Conservation (phyloP, 2,113 vertebrate genomes). For the Thunnus thynnus region DNA sequence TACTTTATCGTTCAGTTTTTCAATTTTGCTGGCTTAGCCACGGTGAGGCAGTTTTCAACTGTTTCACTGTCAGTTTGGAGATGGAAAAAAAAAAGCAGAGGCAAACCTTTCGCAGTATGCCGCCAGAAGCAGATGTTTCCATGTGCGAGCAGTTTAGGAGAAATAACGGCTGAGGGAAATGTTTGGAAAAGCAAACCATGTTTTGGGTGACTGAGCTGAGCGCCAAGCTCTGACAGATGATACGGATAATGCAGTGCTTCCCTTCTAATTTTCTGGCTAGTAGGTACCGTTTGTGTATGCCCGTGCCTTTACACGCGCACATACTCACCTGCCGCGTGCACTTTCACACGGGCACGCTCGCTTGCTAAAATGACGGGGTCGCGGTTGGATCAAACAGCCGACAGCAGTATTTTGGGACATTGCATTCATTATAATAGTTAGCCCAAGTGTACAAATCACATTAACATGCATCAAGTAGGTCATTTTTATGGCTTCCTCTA, state of each 20-base stretch:
- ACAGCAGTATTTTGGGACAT: conserved; percentile 18
- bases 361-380: not conserved
- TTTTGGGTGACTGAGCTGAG: conserved; percentile 20
- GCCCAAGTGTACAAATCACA: conserved; percentile 74
- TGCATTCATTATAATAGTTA: conserved; percentile 69
- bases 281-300: not conserved
- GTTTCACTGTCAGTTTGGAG: conserved; percentile 19
- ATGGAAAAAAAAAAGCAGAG: not conserved
- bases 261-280: not conserved
- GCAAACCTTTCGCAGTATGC: not conserved
- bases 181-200: not conserved
- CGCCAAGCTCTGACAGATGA: conserved; percentile 42
- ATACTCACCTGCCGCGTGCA: conserved; percentile 64
- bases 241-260: not conserved
- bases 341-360: not conserved
- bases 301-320: not conserved
- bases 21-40: not conserved
- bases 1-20: conserved; percentile 14
- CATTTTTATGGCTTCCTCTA: conserved; percentile 47
- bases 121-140: not conserved
- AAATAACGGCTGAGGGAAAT: not conserved
- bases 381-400: conserved; percentile 23
- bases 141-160: conserved; percentile 5
- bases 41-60: conserved; percentile 7
- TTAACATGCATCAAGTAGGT: conserved; percentile 75